Evolutionary conservation across 2,888 invertebrate species (phyloP).

Genomic region (Oscheius onirici): DNA sequence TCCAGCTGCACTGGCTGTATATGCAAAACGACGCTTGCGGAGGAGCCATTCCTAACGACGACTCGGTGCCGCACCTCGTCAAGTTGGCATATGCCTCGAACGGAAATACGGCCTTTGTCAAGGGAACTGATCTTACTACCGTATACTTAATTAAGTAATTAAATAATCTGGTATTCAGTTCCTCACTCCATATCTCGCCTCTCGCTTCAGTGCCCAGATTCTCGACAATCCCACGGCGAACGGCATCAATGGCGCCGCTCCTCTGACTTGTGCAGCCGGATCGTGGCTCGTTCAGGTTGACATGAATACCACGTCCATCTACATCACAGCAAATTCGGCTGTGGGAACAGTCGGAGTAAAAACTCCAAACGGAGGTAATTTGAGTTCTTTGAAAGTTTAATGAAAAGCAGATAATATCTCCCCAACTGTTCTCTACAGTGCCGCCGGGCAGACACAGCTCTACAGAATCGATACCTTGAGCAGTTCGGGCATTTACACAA

Average conservation of each 20-base stretch:
- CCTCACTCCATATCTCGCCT: conserved; percentile 45
- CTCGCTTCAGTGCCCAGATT: conserved; percentile 45
- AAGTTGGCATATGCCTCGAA: conserved; percentile 50
- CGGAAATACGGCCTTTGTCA: conserved; percentile 51
- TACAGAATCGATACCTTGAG: background rate
- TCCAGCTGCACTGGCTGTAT: conserved; percentile 50
- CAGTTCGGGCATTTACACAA: background rate
- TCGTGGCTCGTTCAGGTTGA: conserved; percentile 40
- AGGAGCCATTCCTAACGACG: conserved; percentile 30
- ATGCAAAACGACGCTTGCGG: conserved; percentile 39
- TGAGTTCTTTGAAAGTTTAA: background rate
- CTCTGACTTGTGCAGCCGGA: conserved; percentile 39
- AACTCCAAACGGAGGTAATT: conserved; percentile 40
- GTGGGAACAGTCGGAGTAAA: conserved; percentile 39
- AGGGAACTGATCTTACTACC: background rate
- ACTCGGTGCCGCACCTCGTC: conserved; percentile 38
- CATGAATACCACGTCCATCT: conserved; percentile 47
- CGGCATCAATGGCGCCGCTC: background rate
- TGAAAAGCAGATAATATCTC: background rate
- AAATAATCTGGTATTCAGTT: conserved; percentile 33
- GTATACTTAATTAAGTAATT: background rate
- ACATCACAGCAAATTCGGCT: conserved; percentile 42
- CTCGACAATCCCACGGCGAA: conserved; percentile 52
- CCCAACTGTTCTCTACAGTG: background rate
- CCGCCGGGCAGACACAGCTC: conserved; percentile 7